Evolutionary conservation across 2,888 invertebrate species (phyloP).

Genomic region (Encarsia formosa): DNA sequence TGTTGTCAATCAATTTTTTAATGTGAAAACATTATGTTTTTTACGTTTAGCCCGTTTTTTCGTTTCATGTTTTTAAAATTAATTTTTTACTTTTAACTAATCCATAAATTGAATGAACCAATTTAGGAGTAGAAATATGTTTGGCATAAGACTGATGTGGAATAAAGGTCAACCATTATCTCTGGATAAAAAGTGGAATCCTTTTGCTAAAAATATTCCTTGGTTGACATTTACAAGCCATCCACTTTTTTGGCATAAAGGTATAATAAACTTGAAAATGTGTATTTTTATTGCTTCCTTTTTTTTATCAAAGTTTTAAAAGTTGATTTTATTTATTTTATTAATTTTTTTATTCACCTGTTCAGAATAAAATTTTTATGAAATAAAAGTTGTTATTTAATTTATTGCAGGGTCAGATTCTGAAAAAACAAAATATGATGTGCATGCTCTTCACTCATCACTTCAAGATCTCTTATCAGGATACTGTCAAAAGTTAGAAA

Average conservation of each 20-base stretch:
- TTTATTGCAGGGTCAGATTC: constrained; percentile 35
- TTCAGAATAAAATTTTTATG: neutral
- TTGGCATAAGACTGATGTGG: constrained; percentile 75
- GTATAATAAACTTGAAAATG: constrained; percentile 45
- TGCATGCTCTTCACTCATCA: constrained; percentile 39
- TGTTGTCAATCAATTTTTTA: constrained; percentile 3
- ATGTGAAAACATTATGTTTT: constrained; percentile 6
- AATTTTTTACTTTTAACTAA: neutral
- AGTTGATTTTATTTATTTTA: neutral
- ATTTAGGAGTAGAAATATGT: constrained; percentile 66
- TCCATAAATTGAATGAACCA: neutral
- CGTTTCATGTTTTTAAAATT: neutral
- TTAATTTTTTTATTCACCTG: neutral
- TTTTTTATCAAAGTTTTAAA: neutral
- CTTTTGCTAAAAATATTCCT: constrained; percentile 74
- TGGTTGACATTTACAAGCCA: constrained; percentile 77
- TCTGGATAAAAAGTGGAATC: constrained; percentile 77
- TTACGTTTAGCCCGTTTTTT: neutral
- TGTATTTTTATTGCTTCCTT: neutral
- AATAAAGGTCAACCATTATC: constrained; percentile 68
- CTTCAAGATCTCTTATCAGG: constrained; percentile 42
- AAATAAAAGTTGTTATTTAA: constrained; percentile 6
- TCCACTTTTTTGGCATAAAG: constrained; percentile 72
- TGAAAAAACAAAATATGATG: constrained; percentile 41
- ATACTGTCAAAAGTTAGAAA: constrained; percentile 60